Evolutionary conservation across 2,797 vertebrate genomes (phyloP).

Genomic region (Sternotherus odoratus): DNA sequence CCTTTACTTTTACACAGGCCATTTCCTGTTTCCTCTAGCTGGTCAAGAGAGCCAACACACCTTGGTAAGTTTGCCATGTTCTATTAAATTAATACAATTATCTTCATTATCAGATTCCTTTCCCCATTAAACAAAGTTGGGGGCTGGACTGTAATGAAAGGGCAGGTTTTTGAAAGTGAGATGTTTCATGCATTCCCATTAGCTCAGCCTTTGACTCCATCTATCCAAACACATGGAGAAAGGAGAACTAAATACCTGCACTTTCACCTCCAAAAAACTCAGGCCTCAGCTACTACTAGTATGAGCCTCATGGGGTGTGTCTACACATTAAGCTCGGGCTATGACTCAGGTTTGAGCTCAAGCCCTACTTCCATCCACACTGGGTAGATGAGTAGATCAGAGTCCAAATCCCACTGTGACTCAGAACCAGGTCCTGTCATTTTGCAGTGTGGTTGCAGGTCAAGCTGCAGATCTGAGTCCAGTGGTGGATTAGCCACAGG

Average conservation of each 20-base stretch:
- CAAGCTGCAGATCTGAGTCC: no score
- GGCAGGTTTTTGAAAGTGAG: neutral
- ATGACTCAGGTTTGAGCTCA: neutral
- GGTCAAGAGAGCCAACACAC: neutral
- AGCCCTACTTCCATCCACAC: no score
- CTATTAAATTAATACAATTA: neutral
- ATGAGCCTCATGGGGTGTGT: neutral
- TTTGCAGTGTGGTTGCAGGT: no score
- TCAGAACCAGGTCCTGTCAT: no score
- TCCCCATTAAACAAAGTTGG: neutral
- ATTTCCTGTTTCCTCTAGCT: conserved; percentile 17
- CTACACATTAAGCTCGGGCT: neutral
- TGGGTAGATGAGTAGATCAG: no score
- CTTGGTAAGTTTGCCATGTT: neutral
- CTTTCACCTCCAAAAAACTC: neutral
- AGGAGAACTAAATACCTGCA: neutral
- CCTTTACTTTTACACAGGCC: neutral
- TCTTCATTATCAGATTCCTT: neutral
- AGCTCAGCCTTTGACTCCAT: neutral
- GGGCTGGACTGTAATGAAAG: neutral
- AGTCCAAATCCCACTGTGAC: no score
- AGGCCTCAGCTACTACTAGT: neutral
- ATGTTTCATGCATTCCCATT: neutral
- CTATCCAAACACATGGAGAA: neutral
- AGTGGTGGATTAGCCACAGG: no score